phyloP scores from a whole-genome alignment of 1,140 invertebrate species.

The Drosophila lini region DNA sequence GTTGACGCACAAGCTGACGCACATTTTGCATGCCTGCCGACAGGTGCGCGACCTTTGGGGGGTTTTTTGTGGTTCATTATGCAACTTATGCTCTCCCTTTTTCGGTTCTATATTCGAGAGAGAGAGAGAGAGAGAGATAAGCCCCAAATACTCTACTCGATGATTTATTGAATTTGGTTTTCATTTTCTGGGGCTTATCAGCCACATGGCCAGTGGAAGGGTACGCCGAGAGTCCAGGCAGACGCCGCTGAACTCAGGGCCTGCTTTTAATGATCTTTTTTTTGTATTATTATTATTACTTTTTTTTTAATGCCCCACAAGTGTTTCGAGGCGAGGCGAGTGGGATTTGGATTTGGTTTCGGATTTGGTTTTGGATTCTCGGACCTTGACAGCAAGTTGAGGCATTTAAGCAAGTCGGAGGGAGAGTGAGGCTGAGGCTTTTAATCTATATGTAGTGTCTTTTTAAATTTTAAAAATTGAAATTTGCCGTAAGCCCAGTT shows the following conservation, averaged over 20 bases:
- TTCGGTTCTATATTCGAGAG: neutral
- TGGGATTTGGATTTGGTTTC: neutral
- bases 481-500: too few species aligned
- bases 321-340: conserved; percentile 11
- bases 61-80: conserved; percentile 10
- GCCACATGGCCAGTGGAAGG: conserved; percentile 9
- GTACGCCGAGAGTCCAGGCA: conserved; percentile 5
- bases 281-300: neutral
- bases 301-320: conserved; percentile 26
- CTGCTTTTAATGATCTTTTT: conserved; percentile 15
- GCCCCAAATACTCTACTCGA: neutral
- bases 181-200: conserved; percentile 7
- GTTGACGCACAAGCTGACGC: conserved; percentile 12
- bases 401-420: conserved; percentile 23
- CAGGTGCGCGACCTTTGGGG: conserved; percentile 21
- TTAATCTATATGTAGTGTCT: neutral
- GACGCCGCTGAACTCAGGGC: neutral
- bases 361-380: neutral
- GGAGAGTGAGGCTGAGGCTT: neutral
- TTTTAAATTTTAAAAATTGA: neutral
- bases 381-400: conserved; percentile 32
- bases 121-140: conserved; percentile 14
- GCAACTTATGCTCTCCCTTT: conserved; percentile 20
- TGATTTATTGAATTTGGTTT: conserved; percentile 27
- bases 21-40: neutral